Percentiles rank a stretch among this genome's conserved stretches.
Evolutionary conservation across 2,797 vertebrate genomes (phyloP).

Genomic region (Coluber constrictor): DNA sequence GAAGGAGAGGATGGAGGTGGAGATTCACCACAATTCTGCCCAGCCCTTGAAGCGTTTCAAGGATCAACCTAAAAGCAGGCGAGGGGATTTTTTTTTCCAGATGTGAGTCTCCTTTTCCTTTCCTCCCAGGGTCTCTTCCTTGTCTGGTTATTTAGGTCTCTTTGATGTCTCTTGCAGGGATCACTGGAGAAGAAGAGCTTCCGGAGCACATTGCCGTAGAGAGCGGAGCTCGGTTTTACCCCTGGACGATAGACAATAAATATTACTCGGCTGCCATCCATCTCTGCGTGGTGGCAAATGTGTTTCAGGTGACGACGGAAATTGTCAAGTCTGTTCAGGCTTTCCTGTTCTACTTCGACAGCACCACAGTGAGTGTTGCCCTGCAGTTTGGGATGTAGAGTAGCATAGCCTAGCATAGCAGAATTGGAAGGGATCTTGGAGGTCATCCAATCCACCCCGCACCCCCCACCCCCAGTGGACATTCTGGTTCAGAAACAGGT

Average conservation of each 20-base stretch:
- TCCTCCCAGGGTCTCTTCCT: background rate
- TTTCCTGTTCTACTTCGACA: conserved; percentile 92
- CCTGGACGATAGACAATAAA: conserved; percentile 98
- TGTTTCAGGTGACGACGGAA: conserved; percentile 78
- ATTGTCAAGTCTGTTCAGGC: conserved; percentile 90
- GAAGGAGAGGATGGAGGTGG: background rate
- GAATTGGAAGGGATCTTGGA: background rate
- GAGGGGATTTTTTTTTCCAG: background rate
- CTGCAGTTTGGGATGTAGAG: background rate
- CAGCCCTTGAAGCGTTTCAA: background rate
- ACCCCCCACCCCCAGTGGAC: too few species aligned
- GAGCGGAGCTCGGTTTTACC: conserved; percentile 84
- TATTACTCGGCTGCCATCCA: conserved; percentile 92
- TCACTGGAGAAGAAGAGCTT: conserved; percentile 76
- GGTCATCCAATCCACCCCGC: background rate
- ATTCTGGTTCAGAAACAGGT: background rate
- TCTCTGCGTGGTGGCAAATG: conserved; percentile 86
- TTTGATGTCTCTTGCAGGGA: conserved; percentile 73
- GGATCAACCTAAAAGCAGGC: background rate
- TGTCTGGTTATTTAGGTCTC: background rate
- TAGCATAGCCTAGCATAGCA: background rate
- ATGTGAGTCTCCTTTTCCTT: background rate
- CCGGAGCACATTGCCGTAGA: conserved; percentile 67
- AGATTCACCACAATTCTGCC: background rate
- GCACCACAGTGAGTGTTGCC: conserved; percentile 76